These are phyloP conservation scores for Eurois occulta DNA, from an alignment of 2,888 invertebrate species.

Conservation along the genomic window DNA sequence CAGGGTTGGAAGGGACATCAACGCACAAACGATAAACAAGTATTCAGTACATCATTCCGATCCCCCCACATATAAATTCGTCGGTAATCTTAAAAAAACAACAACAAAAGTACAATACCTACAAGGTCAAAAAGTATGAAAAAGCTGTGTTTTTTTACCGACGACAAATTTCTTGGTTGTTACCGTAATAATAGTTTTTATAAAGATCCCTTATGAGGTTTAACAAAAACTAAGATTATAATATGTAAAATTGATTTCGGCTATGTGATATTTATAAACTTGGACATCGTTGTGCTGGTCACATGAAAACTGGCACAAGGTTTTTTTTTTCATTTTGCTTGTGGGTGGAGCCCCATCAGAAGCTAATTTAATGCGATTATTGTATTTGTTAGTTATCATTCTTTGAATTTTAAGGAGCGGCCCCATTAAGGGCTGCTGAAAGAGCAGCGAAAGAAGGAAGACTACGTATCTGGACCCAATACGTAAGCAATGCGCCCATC, in stretches of 20 bases:
- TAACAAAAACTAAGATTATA: neutral
- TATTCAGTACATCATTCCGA: too few species aligned
- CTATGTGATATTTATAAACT: neutral
- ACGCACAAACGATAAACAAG: neutral
- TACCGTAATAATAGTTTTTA: neutral
- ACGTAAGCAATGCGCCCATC: conserved; percentile 93
- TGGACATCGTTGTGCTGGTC: neutral
- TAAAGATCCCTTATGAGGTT: neutral
- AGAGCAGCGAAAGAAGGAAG: conserved; percentile 96
- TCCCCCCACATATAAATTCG: neutral
- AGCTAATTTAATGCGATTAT: neutral
- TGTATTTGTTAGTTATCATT: neutral
- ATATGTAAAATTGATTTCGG: neutral
- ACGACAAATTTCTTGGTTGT: neutral
- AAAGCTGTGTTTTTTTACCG: neutral
- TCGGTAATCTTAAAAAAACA: neutral
- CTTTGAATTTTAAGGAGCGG: conserved; percentile 89
- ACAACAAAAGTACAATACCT: neutral
- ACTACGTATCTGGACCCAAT: conserved; percentile 97
- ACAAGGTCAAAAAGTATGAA: too few species aligned
- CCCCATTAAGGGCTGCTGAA: conserved; percentile 96
- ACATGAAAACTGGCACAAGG: neutral
- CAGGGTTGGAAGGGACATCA: neutral
- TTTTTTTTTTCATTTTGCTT: neutral
- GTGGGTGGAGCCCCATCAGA: neutral